Evolutionary conservation across 2,113 vertebrate species (phyloP), one percentile per base, ranked within the genome.

Genomic region (Scytalopus superciliaris): DNA sequence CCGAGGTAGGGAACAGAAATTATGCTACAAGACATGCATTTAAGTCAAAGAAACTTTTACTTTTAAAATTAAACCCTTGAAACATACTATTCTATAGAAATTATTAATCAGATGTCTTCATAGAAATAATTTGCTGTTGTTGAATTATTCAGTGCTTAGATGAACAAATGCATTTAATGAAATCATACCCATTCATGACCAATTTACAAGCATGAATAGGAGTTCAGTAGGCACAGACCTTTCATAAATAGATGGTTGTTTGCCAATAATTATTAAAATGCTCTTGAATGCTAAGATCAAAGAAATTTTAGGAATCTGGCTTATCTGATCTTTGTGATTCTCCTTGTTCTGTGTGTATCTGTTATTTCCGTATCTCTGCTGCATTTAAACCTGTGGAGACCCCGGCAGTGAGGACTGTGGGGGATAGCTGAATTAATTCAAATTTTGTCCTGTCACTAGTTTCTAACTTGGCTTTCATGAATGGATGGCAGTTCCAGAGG

Each of bases 141-240:
- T 56, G 47, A 81, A 81, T 87, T 77, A 84, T 66, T 84, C 56
- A 44, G 14, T 52, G 39, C 31, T 89, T 90, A 81, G 44, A 67
- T 67, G 69, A 80, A 57, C 37, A 90, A 90, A 76, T 42, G 23
- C 16, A 22, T 87, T 73, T 85, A 72, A 74, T 69, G 31, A 81
- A 76, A 69, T 68, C 25, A 57, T 57, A 55, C 8, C 30, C 5
- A 1, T 66, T 69, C 12, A 3, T 30, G 30, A 49, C 55, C 53
- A 47, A 19, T 66, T 82, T 89, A 47, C 53, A 83, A 66, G 35
- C 67, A 59, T 16, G 18, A 84, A 12, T 68, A 72, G 55, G 35
- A 88, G 49, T 45, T 87, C 24, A 44, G 33, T 19, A 76, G 55
- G 73, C 13, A 4, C 24, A 31, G 25, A 62, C 79, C 21, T 91